Percentiles rank a stretch among this genome's conserved stretches.
Conservation (phyloP, 2,113 vertebrate genomes). For the Pantherophis guttatus region DNA sequence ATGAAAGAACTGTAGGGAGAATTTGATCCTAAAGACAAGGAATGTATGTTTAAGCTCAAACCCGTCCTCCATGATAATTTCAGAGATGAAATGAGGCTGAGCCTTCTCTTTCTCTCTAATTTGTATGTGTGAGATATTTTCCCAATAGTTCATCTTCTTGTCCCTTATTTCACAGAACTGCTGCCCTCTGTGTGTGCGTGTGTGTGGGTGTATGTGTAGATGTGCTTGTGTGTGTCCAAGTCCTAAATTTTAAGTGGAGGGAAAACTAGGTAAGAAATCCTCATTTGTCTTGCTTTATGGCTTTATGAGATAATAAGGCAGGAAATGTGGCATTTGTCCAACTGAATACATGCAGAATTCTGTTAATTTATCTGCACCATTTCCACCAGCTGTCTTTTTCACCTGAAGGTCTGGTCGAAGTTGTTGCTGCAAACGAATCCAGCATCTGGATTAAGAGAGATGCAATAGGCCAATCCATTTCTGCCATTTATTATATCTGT, state of each 20-base stretch:
- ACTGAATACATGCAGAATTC: background rate
- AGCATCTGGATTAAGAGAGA: background rate
- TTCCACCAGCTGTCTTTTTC: background rate
- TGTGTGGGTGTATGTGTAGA: background rate
- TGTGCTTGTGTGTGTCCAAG: background rate
- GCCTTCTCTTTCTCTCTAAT: background rate
- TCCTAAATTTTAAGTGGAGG: background rate
- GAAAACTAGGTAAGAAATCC: background rate
- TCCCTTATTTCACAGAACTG: background rate
- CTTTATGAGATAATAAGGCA: background rate
- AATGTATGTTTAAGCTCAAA: background rate
- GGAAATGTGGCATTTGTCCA: background rate
- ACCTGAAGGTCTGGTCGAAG: background rate
- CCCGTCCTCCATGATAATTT: too few relatives aligned
- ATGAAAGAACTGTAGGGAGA: background rate
- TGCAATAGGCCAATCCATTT: background rate
- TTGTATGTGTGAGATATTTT: background rate
- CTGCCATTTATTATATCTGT: background rate
- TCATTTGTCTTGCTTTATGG: constrained; percentile 2
- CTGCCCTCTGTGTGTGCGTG: background rate
- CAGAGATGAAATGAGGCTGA: background rate
- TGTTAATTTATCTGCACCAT: background rate
- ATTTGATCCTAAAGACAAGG: background rate
- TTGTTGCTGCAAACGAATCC: background rate
- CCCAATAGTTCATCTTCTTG: background rate